Evolutionary conservation across 2,113 vertebrate genomes (phyloP), one percentile per base, ranked within the genome.

Genomic region (Tringa solitaria): DNA sequence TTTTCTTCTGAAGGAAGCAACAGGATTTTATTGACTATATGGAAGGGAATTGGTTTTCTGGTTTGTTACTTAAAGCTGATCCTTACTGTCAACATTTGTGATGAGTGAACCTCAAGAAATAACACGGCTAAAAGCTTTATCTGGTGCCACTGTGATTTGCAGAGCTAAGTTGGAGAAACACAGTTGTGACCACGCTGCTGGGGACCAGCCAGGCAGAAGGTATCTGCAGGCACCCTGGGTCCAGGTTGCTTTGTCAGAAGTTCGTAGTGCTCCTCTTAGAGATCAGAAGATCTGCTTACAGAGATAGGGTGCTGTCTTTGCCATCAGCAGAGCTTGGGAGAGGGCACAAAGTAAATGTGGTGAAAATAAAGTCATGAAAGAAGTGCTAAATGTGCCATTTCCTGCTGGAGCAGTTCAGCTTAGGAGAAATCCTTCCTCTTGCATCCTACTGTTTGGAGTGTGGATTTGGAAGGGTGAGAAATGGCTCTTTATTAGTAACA

Each of bases 381-480:
- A 33, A 79, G 91, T 41, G 77, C 48, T 94, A 90, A 96, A 91
- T 41, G 76, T 94, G 79, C 90, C 75, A 48, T 94, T 96, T 95
- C 94, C 89, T 95, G 75, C 72, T 37, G 83, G 43, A 96, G 43
- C 5, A 5, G 8, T 8, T 64, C 14, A 30, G 85, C 39, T 95
- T 64, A 54, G 1, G 12, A 56, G 72, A 85, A 93, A 91, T 74
- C 53, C 74, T 80, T 72, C 57, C 32, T 89, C 67, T 84, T 81
- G 89, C 94, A 89, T 84, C 86, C 89, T 82, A 56, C 76, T 84
- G 60, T 92, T 96, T 84, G 78, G 69, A 95, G 86, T 43, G n/a
- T 77, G 94, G 78, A 93, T 82, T 95, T 94, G 75, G 88, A 74
- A 89, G 83, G 79, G 89, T 45, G 85, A 87, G 94, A 92, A 96